phyloP scores from a whole-genome alignment of 2,888 invertebrate species.

The Leptopilina myrica region DNA sequence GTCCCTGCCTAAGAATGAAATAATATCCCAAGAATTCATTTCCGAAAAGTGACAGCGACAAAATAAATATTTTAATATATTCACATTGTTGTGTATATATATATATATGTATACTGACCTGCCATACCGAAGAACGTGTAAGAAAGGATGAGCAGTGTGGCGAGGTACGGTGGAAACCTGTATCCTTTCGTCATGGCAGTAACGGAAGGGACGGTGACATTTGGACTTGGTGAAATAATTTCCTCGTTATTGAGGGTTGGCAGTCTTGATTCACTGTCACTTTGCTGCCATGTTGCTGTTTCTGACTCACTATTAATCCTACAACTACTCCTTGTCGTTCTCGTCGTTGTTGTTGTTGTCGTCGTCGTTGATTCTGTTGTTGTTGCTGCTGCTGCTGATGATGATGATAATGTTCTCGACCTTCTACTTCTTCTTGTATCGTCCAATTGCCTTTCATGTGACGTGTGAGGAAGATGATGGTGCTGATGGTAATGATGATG shows the following conservation, averaged over 20 bases:
- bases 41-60: too few relatives aligned
- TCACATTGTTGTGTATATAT: not conserved
- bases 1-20: too few relatives aligned
- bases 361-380: slow-evolving; percentile 46
- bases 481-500: slow-evolving; percentile 47
- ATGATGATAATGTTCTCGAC: slow-evolving; percentile 43
- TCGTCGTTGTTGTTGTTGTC: slow-evolving; percentile 49
- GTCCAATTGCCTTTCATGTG: slow-evolving; percentile 27
- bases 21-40: too few relatives aligned
- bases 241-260: slow-evolving; percentile 49
- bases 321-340: slow-evolving; percentile 5
- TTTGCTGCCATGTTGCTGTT: not conserved
- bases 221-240: slow-evolving; percentile 42
- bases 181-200: slow-evolving; percentile 67
- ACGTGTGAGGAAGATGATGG: slow-evolving; percentile 34
- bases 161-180: slow-evolving; percentile 73
- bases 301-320: slow-evolving; percentile 27
- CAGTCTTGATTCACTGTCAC: slow-evolving; percentile 38
- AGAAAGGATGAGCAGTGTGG: slow-evolving; percentile 74
- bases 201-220: slow-evolving; percentile 56
- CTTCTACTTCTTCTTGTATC: not conserved
- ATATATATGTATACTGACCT: slow-evolving; percentile 66
- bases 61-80: too few relatives aligned
- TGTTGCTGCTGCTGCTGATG: slow-evolving; percentile 42
- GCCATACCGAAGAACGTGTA: slow-evolving; percentile 75